phyloP scores from a whole-genome alignment of 2,113 vertebrate genomes.

The Spea bombifrons region DNA sequence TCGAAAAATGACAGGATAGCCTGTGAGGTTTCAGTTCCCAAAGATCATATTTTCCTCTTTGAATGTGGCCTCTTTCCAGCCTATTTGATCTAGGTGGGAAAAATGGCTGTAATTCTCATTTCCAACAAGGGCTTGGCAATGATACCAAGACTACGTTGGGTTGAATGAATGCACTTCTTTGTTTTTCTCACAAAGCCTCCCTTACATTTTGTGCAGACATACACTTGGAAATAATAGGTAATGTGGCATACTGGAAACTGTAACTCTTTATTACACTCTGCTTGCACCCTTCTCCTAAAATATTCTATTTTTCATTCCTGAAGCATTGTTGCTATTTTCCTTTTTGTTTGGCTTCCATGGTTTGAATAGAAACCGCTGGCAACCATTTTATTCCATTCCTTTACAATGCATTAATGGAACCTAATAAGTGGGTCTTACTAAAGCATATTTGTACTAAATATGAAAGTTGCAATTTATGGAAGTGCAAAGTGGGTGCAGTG shows the following conservation, averaged over 20 bases:
- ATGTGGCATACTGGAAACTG: constrained; percentile 38
- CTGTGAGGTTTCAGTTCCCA: constrained; percentile 13
- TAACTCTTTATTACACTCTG: background rate
- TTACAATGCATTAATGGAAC: too few species aligned
- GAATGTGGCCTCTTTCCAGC: constrained; percentile 27
- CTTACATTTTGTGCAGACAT: constrained; percentile 16
- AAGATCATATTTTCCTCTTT: constrained; percentile 41
- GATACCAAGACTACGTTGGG: constrained; percentile 2
- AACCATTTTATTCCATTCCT: background rate
- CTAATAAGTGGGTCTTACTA: too few species aligned
- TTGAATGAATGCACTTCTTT: constrained; percentile 41
- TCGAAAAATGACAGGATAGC: background rate
- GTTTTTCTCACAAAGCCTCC: constrained; percentile 18
- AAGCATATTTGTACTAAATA: too few species aligned
- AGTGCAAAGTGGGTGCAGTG: too few species aligned
- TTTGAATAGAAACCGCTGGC: background rate
- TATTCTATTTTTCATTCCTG: constrained; percentile 15
- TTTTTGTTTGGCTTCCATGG: background rate
- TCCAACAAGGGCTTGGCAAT: constrained; percentile 31
- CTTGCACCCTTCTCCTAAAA: too few species aligned
- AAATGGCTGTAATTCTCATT: constrained; percentile 30
- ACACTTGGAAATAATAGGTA: constrained; percentile 45
- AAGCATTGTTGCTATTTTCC: background rate
- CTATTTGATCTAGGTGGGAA: constrained; percentile 45
- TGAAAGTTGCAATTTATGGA: too few species aligned